Evolutionary conservation across 2,113 vertebrate genomes (phyloP).

Genomic region (Chinchilla lanigera): DNA sequence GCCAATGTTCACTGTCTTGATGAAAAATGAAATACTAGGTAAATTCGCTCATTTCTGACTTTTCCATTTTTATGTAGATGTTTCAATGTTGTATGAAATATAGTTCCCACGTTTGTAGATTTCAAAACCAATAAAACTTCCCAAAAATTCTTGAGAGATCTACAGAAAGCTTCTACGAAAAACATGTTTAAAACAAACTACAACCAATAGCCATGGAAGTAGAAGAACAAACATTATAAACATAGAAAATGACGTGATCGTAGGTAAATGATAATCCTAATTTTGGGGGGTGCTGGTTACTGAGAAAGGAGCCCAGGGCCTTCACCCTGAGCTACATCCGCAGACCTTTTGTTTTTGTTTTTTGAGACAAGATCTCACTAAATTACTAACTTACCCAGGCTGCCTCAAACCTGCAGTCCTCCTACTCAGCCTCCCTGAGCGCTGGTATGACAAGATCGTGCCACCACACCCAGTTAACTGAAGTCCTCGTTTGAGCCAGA

Average conservation of each 20-base stretch:
- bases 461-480: not conserved
- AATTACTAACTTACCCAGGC: not conserved
- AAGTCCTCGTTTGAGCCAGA: not conserved
- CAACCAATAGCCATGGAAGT: not conserved
- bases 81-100: slow-evolving; percentile 38
- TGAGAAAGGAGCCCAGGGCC: not conserved
- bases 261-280: not conserved
- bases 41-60: not conserved
- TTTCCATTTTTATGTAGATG: not conserved
- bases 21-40: not conserved
- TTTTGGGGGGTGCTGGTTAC: not conserved
- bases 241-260: not conserved
- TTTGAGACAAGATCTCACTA: not conserved
- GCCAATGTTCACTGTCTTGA: not conserved
- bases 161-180: not conserved
- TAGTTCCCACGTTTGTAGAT: not conserved
- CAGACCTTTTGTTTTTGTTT: not conserved
- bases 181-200: not conserved
- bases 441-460: not conserved
- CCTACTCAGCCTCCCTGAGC: not conserved
- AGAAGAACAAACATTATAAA: slow-evolving; percentile 6
- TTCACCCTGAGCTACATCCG: not conserved
- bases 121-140: not conserved
- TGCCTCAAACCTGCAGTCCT: not conserved
- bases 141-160: not conserved